Evolutionary conservation across 2,113 vertebrate genomes (phyloP).

Genomic region (Syngnathus floridae): DNA sequence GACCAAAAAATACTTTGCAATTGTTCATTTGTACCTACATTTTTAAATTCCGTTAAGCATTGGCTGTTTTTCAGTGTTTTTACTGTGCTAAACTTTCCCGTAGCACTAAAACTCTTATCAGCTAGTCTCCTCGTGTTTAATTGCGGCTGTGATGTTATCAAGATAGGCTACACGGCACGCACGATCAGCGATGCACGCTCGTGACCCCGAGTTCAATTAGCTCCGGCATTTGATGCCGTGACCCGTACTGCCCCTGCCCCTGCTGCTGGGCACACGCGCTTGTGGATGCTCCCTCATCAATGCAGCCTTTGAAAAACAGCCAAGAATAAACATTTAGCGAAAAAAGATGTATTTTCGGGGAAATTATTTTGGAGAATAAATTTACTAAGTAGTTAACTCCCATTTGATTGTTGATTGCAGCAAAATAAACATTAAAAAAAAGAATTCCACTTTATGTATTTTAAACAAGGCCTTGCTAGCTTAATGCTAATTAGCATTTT

Average conservation of each 20-base stretch:
- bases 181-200: constrained; percentile 43
- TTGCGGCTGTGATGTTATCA: constrained; percentile 52
- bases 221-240: constrained; percentile 50
- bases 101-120: constrained; percentile 16
- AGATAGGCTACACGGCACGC: constrained; percentile 42
- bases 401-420: too few relatives aligned
- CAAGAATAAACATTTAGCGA: too few relatives aligned
- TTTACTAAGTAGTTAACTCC: too few relatives aligned
- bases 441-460: not conserved
- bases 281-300: constrained; percentile 35
- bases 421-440: not conserved
- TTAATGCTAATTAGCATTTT: not conserved
- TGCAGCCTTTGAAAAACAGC: constrained; percentile 22
- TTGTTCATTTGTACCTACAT: too few relatives aligned
- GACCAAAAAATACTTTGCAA: too few relatives aligned
- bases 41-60: too few relatives aligned
- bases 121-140: constrained; percentile 13
- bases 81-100: not conserved
- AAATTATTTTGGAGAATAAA: too few relatives aligned
- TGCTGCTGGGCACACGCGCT: constrained; percentile 7
- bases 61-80: not conserved
- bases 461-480: not conserved
- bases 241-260: constrained; percentile 42
- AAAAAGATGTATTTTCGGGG: too few relatives aligned
- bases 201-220: constrained; percentile 55